These are phyloP conservation scores for Acrocyrtus sp. DNA, from an alignment of 2,888 invertebrate species.

Conservation along the genomic window DNA sequence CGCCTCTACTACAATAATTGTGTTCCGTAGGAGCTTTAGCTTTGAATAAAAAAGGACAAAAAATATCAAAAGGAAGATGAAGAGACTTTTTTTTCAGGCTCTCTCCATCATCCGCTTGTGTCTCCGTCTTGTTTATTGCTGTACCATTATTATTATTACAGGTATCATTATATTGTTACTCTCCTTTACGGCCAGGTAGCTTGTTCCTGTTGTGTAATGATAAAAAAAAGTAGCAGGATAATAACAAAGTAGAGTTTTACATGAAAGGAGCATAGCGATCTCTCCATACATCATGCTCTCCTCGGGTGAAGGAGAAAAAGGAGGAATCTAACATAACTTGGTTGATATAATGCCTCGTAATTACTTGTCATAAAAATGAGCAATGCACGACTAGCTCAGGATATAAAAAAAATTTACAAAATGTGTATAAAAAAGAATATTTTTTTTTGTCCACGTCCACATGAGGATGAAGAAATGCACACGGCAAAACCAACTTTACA, in stretches of 20 bases:
- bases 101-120: background rate
- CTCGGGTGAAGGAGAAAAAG: background rate
- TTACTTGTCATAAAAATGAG: constrained; percentile 57
- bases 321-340: constrained; percentile 19
- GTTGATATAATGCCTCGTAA: constrained; percentile 52
- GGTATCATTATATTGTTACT: background rate
- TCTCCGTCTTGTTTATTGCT: constrained; percentile 8
- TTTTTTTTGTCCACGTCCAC: constrained; percentile 31
- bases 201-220: constrained; percentile 14
- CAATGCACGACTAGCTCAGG: constrained; percentile 42
- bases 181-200: background rate
- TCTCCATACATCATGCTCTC: background rate
- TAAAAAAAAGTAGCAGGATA: background rate
- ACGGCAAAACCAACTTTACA: background rate
- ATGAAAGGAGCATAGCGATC: background rate
- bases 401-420: background rate
- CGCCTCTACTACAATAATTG: too few relatives aligned
- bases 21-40: too few relatives aligned
- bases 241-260: background rate
- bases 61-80: too few relatives aligned
- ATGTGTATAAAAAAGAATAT: constrained; percentile 14
- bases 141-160: constrained; percentile 24
- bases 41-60: too few relatives aligned
- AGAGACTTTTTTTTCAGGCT: too few relatives aligned
- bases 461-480: too few relatives aligned